Evolutionary conservation across 2,113 vertebrate species (phyloP).

Genomic region (Chauna torquata): DNA sequence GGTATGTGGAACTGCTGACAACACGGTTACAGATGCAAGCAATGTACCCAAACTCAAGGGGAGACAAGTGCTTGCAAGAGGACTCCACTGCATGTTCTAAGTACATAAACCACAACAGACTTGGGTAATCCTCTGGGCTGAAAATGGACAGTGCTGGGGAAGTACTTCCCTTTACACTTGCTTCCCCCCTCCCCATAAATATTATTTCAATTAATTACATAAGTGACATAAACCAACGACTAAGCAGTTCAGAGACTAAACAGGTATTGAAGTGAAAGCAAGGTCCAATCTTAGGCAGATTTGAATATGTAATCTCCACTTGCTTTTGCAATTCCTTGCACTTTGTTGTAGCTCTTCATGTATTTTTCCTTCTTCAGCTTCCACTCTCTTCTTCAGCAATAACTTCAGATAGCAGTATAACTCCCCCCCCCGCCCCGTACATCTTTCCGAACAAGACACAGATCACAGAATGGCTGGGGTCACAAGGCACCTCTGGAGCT

Average conservation of each 20-base stretch:
- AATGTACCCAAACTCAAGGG: not conserved
- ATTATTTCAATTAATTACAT: not conserved
- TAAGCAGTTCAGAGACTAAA: not conserved
- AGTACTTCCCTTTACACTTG: not conserved
- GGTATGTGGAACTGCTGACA: not conserved
- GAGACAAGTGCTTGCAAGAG: not conserved
- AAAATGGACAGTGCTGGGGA: not conserved
- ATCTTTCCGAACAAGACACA: not conserved
- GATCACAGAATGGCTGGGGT: not conserved
- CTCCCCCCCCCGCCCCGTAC: too few species aligned
- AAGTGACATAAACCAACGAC: not conserved
- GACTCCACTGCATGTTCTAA: not conserved
- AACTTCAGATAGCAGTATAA: not conserved
- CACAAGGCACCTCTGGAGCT: not conserved
- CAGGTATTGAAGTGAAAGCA: not conserved
- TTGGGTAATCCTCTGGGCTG: not conserved
- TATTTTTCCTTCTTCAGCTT: not conserved
- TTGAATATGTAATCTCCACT: not conserved
- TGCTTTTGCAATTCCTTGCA: not conserved
- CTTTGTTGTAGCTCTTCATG: not conserved
- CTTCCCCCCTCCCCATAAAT: not conserved
- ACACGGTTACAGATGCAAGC: fast-evolving
- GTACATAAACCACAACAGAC: not conserved
- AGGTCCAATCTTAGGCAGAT: not conserved
- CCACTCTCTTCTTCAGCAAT: not conserved